These are phyloP conservation scores for Noctua janthe DNA, from an alignment of 2,888 invertebrate genomes.

Conservation along the genomic window DNA sequence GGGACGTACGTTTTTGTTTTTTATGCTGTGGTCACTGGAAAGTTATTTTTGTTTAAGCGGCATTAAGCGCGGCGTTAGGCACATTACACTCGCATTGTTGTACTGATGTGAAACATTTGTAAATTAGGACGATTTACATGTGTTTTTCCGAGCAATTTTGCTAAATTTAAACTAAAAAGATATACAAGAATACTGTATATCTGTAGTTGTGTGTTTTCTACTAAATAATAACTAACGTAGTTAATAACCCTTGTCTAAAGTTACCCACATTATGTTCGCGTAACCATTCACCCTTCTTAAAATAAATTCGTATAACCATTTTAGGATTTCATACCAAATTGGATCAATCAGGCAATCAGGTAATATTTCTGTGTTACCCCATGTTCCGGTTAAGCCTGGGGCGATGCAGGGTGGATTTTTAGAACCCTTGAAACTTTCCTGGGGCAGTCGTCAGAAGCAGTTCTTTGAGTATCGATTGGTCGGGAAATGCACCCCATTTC, in stretches of 20 bases:
- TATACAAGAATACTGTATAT: not conserved
- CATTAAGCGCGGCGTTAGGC: slow-evolving; percentile 36
- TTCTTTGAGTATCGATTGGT: slow-evolving; percentile 34
- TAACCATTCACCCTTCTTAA: slow-evolving; percentile 16
- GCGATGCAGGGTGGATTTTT: slow-evolving; percentile 45
- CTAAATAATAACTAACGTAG: slow-evolving; percentile 11
- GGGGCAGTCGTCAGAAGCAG: slow-evolving; percentile 39
- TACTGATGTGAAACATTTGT: slow-evolving; percentile 35
- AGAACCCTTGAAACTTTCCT: slow-evolving; percentile 45
- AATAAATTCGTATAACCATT: slow-evolving; percentile 36
- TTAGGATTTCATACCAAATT: slow-evolving; percentile 46
- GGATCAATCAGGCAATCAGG: slow-evolving; percentile 51
- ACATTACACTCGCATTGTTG: slow-evolving; percentile 46
- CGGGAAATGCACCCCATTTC: slow-evolving; percentile 13
- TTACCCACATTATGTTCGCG: not conserved
- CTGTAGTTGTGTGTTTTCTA: not conserved
- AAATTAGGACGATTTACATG: slow-evolving; percentile 53
- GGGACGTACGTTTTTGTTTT: slow-evolving; percentile 44
- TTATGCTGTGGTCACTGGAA: slow-evolving; percentile 45
- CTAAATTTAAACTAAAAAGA: slow-evolving; percentile 33
- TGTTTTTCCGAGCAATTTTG: slow-evolving; percentile 18
- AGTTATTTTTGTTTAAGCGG: slow-evolving; percentile 56
- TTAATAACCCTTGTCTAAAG: slow-evolving; percentile 31
- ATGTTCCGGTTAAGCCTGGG: slow-evolving; percentile 30
- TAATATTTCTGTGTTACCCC: slow-evolving; percentile 57